Base-by-base conservation (phyloP, 23 tunicate species). In the Styela clava region DNA sequence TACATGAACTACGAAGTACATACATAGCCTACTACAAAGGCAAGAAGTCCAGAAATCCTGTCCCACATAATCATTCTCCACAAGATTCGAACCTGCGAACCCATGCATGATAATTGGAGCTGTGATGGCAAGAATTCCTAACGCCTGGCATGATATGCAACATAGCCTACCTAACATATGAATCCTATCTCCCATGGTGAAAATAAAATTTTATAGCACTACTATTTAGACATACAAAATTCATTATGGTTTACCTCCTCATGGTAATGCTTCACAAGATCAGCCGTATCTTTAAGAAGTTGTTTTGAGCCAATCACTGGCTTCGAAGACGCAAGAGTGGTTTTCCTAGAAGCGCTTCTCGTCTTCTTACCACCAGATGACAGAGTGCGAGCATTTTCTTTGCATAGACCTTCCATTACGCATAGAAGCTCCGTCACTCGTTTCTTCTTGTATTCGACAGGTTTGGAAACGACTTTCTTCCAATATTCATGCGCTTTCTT, bases 211-310 rank as follows among this genome's bases (percentile, higher is more conserved):
- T n/a, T n/a, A n/a, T n/a, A n/a, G n/a, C n/a, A n/a, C n/a, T n/a
- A n/a, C n/a, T n/a, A n/a, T n/a, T n/a, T n/a, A n/a, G n/a, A n/a
- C n/a, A n/a, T n/a, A n/a, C n/a, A n/a, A n/a, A n/a, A n/a, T n/a
- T n/a, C n/a, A n/a, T n/a, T n/a, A n/a, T n/a, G n/a, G n/a, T 44
- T 81, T 24, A 86, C 90, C 56, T 81, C 52, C 0, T 25, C 64
- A 22, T 81, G 76, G 44, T 51, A 85, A 70, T 85, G 62, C 35
- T 52, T 20, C 44, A 81, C 77, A 28, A 89, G 24, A 24, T 81
- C 88, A 20, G 51, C 83, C 2, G 88, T 89, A 19, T 68, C 95
- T 25, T 44, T 61, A 35, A 89, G 56, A 24, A 79, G 16, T 18
- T 83, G 84, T 12, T 88, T 71, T 12, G 52, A 3, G n/a, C 79